A percentile compares a stretch with the other conserved stretches of the same genome.
phyloP scores from a whole-genome alignment of 2,113 vertebrate genomes.

The Dipodomys merriami region DNA sequence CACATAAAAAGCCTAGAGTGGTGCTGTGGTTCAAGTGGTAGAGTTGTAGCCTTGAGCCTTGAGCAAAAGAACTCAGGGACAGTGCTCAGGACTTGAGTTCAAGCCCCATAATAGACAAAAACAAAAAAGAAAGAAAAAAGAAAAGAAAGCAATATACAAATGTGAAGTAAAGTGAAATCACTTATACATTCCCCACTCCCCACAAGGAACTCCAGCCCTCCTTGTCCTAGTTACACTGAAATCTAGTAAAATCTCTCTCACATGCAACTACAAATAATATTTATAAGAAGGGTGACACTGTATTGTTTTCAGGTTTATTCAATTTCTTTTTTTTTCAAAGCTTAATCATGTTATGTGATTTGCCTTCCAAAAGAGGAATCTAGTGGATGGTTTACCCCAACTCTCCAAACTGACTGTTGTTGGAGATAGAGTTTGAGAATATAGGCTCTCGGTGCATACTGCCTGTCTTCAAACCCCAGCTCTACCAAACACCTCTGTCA shows the following conservation, averaged over 20 bases:
- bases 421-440: neutral
- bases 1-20: too few relatives aligned
- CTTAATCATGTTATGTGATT: neutral
- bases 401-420: neutral
- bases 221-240: slow-evolving; percentile 14
- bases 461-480: neutral
- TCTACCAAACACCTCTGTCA: neutral
- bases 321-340: neutral
- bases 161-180: slow-evolving; percentile 37
- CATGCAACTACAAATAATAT: neutral
- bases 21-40: too few relatives aligned
- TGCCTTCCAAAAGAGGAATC: neutral
- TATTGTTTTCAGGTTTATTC: neutral
- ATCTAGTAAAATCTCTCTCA: neutral
- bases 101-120: too few relatives aligned
- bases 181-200: neutral
- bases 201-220: neutral
- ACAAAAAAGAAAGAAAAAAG: too few relatives aligned
- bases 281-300: slow-evolving; percentile 19
- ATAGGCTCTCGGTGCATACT: neutral
- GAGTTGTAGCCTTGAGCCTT: too few relatives aligned
- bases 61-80: too few relatives aligned
- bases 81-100: too few relatives aligned
- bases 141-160: neutral
- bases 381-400: neutral